These are phyloP conservation scores for Florisuga fusca DNA, from an alignment of 2,797 vertebrate genomes.

Conservation along the genomic window DNA sequence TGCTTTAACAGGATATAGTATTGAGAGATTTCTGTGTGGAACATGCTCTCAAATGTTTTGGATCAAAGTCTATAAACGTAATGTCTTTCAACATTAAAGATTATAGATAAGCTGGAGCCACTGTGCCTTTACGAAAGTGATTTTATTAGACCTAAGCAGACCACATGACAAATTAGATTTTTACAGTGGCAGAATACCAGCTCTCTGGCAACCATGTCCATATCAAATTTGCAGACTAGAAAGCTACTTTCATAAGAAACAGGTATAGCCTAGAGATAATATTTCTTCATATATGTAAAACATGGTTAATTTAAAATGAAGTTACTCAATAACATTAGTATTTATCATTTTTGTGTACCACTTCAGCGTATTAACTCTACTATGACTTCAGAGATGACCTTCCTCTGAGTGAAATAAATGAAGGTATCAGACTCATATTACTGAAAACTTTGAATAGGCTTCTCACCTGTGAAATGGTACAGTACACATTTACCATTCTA, in stretches of 20 bases:
- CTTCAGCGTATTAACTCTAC: not conserved
- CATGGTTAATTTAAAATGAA: not conserved
- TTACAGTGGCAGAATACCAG: not conserved
- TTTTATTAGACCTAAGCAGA: not conserved
- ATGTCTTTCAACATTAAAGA: not conserved
- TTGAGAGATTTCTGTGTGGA: not conserved
- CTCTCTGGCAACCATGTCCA: not conserved
- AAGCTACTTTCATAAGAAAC: not conserved
- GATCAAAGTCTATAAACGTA: not conserved
- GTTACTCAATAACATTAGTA: not conserved
- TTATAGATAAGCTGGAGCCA: not conserved
- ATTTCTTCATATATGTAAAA: not conserved
- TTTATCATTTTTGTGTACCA: not conserved
- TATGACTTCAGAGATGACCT: not conserved
- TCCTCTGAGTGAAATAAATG: not conserved
- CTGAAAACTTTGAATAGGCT: not conserved
- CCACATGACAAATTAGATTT: conserved; percentile 15
- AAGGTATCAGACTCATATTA: not conserved
- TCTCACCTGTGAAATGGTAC: not conserved
- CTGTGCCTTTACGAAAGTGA: not conserved
- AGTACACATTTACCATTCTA: not conserved
- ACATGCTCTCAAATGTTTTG: not conserved
- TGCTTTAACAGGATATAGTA: not conserved
- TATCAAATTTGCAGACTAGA: not conserved
- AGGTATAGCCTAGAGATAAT: not conserved